A percentile compares a stretch with the other conserved stretches of the same genome.
phyloP scores from a whole-genome alignment of 2,113 vertebrate species.

The Nothobranchius kuhntae region DNA sequence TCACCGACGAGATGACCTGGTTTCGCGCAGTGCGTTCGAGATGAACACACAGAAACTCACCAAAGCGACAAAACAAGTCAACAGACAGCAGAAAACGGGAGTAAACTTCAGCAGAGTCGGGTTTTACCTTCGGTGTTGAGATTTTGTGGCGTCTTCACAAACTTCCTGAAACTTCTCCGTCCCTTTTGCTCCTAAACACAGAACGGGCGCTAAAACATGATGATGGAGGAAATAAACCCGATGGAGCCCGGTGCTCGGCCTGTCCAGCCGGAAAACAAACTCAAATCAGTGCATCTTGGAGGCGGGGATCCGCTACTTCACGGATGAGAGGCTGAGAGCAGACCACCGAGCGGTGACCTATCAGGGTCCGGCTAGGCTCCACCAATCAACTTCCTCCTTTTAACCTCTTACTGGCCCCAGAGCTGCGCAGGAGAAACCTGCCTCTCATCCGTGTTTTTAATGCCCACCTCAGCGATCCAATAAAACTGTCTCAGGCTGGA shows the following conservation, averaged over 20 bases:
- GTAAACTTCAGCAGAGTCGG: neutral
- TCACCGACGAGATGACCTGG: neutral
- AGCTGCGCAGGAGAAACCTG: neutral
- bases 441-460: no score
- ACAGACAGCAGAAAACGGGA: neutral
- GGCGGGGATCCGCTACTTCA: conserved; percentile 63
- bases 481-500: no score
- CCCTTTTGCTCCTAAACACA: neutral
- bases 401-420: conserved; percentile 58
- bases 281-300: conserved; percentile 52
- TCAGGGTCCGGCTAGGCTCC: conserved; percentile 61
- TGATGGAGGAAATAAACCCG: conserved; percentile 5
- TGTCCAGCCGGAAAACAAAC: neutral
- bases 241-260: neutral
- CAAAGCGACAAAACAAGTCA: no score
- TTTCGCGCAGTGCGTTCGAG: no score
- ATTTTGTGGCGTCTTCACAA: conserved; percentile 5
- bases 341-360: conserved; percentile 75
- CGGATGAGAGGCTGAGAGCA: conserved; percentile 65
- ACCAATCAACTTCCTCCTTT: conserved; percentile 44
- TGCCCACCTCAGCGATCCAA: no score
- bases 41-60: no score
- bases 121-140: conserved; percentile 40
- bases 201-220: neutral
- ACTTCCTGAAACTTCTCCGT: conserved; percentile 28